phyloP scores from a whole-genome alignment of 2,888 invertebrate genomes.

The Tetrapedia diversipes region DNA sequence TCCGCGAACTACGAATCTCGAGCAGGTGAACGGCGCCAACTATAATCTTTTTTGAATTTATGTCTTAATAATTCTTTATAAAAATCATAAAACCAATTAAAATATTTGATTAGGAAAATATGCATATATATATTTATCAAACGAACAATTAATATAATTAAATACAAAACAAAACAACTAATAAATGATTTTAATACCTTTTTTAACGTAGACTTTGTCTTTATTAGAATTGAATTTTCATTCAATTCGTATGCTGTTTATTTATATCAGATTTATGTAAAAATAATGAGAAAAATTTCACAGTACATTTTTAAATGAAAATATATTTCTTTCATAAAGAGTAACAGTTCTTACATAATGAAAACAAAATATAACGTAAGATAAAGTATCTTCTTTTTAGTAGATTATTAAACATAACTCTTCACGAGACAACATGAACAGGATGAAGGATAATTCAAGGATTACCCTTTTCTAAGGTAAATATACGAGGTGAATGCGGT shows the following conservation, averaged over 20 bases:
- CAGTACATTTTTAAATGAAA: slow-evolving; percentile 12
- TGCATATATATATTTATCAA: neutral
- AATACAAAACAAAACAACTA: neutral
- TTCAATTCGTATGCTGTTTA: neutral
- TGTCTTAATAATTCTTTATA: no score
- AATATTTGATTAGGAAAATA: neutral
- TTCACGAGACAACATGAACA: neutral
- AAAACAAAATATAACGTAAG: slow-evolving; percentile 34
- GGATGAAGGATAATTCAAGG: slow-evolving; percentile 35
- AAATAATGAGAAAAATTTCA: slow-evolving; percentile 6
- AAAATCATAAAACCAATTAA: no score
- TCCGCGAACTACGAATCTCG: neutral
- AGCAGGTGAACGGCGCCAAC: neutral
- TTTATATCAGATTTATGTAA: neutral
- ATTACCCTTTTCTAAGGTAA: slow-evolving; percentile 23
- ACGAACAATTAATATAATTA: neutral
- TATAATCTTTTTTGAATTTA: neutral
- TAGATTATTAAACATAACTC: slow-evolving; percentile 21
- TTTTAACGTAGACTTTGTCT: no score
- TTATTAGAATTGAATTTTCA: neutral
- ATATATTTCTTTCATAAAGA: slow-evolving; percentile 31
- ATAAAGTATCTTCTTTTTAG: slow-evolving; percentile 11
- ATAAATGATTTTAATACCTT: neutral
- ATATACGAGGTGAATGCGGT: slow-evolving; percentile 44
- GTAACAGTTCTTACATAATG: slow-evolving; percentile 30